Percentiles rank a stretch among this genome's conserved stretches.
Conservation (phyloP, 2,113 vertebrate genomes). For the Marmota monax region DNA sequence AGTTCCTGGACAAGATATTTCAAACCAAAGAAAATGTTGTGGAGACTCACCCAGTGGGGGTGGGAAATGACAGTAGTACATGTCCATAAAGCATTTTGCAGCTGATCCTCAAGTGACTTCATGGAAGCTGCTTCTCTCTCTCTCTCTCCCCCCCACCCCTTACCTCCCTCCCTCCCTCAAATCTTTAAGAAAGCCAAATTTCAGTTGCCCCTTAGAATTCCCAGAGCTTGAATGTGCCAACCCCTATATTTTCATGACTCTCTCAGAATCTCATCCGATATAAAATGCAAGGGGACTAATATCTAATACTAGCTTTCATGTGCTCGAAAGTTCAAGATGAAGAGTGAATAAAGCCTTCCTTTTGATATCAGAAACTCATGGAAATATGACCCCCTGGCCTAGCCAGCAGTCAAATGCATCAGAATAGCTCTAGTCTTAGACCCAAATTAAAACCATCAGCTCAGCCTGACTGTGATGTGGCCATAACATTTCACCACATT, state of each 20-base stretch:
- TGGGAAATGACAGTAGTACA: not conserved
- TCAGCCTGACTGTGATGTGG: slow-evolving; percentile 76
- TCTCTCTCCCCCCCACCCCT: not conserved
- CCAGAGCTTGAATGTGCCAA: slow-evolving; percentile 45
- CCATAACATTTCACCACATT: slow-evolving; percentile 78
- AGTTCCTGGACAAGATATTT: slow-evolving; percentile 95
- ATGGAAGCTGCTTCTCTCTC: not conserved
- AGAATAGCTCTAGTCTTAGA: slow-evolving; percentile 22
- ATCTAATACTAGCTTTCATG: slow-evolving; percentile 53
- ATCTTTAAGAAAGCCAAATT: slow-evolving; percentile 34
- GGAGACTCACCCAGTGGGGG: slow-evolving; percentile 74
- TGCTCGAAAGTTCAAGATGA: slow-evolving; percentile 63
- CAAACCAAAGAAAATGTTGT: slow-evolving; percentile 92
- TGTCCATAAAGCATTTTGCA: not conserved
- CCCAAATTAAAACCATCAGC: slow-evolving; percentile 82
- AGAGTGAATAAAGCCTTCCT: slow-evolving; percentile 47
- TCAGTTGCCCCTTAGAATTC: not conserved
- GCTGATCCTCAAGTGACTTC: not conserved
- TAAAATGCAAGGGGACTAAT: slow-evolving; percentile 25
- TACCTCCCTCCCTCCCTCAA: too few relatives aligned
- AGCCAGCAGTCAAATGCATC: slow-evolving; percentile 65
- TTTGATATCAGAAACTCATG: not conserved
- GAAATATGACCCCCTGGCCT: slow-evolving; percentile 7
- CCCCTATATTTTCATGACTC: slow-evolving; percentile 43
- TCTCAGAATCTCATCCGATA: slow-evolving; percentile 54